A percentile compares a stretch with the other conserved stretches of the same genome.
Evolutionary conservation across 2,888 invertebrate species (phyloP).

Genomic region (Lasioglossum morio): DNA sequence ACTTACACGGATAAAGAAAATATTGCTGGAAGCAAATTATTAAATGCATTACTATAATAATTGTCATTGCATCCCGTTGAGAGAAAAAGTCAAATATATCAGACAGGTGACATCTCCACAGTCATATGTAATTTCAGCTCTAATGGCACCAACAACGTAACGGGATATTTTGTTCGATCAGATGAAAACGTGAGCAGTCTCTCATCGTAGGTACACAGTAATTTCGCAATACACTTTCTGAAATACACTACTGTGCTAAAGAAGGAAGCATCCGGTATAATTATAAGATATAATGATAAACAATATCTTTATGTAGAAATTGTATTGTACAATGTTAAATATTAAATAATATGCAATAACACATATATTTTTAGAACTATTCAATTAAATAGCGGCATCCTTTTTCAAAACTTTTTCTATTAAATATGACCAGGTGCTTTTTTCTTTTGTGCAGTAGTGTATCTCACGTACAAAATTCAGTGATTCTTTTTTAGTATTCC

Average conservation of each 20-base stretch:
- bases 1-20: neutral
- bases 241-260: neutral
- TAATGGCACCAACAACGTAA: conserved; percentile 7
- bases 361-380: too few species aligned
- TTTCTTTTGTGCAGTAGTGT: too few species aligned
- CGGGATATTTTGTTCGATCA: conserved; percentile 8
- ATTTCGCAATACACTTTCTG: neutral
- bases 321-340: too few species aligned
- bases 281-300: too few species aligned
- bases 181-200: neutral
- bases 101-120: neutral
- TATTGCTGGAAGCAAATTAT: neutral
- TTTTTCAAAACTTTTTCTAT: too few species aligned
- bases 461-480: neutral
- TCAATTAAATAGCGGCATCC: too few species aligned
- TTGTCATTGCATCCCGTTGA: neutral
- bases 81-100: neutral
- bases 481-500: neutral
- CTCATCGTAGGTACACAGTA: neutral
- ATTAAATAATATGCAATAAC: too few species aligned
- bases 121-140: conserved; percentile 12
- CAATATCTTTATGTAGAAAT: too few species aligned
- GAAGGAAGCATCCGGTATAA: too few species aligned
- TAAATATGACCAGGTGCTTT: too few species aligned
- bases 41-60: neutral